phyloP scores from a whole-genome alignment of 2,113 vertebrate genomes.

The Sylvia atricapilla region DNA sequence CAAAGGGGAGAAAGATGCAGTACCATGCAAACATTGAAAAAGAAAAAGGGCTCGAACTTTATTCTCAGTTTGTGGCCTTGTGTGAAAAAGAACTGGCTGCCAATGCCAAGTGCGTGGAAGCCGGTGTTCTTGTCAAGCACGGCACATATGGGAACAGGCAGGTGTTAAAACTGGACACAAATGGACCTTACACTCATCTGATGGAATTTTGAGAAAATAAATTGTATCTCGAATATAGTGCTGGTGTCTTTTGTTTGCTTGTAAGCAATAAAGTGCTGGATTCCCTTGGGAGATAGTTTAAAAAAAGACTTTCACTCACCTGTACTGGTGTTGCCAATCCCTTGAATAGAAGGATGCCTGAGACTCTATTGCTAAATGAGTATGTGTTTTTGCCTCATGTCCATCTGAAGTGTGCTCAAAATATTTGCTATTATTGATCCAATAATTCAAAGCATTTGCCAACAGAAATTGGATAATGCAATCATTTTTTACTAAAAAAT shows the following conservation, averaged over 20 bases:
- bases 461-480: not conserved
- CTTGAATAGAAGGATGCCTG: not conserved
- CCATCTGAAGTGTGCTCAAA: not conserved
- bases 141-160: conserved; percentile 94
- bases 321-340: not conserved
- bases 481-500: not conserved
- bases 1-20: conserved; percentile 88
- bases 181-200: conserved; percentile 92
- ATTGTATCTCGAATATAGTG: not conserved
- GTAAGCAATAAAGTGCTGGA: not conserved
- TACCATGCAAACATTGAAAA: conserved; percentile 91
- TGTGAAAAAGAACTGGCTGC: conserved; percentile 81
- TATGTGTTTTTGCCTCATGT: not conserved
- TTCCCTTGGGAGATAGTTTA: not conserved
- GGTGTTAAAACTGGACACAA: conserved; percentile 89
- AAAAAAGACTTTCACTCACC: not conserved
- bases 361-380: not conserved
- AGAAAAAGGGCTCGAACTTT: conserved; percentile 86
- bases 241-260: not conserved
- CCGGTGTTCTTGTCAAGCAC: conserved; percentile 72
- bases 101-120: conserved; percentile 67
- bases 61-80: conserved; percentile 79
- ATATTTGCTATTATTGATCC: not conserved
- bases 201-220: conserved; percentile 84
- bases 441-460: not conserved